A percentile compares a stretch with the other conserved stretches of the same genome.
phyloP scores from a whole-genome alignment of 2,888 invertebrate species.

The Megastigmus dorsalis region DNA sequence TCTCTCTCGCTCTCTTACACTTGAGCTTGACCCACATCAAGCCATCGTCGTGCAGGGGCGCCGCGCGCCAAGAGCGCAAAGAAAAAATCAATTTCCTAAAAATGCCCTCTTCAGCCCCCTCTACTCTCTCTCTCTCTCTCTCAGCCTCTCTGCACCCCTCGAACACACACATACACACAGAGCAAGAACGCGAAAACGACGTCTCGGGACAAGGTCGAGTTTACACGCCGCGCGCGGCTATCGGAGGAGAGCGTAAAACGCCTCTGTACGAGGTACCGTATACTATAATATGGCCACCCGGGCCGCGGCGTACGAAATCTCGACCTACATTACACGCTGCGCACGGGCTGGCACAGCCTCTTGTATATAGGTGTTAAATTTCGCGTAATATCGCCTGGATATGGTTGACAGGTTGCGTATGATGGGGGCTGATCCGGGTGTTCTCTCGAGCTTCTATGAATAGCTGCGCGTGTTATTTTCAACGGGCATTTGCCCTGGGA shows the following conservation, averaged over 20 bases:
- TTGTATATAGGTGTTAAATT: too few species aligned
- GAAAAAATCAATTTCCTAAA: slow-evolving; percentile 55
- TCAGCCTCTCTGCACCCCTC: not conserved
- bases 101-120: slow-evolving; percentile 33
- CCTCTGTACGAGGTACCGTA: too few species aligned
- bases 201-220: slow-evolving; percentile 51
- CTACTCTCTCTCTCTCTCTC: not conserved
- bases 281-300: not conserved
- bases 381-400: too few species aligned
- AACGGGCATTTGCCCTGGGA: too few species aligned
- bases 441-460: too few species aligned
- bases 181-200: slow-evolving; percentile 23
- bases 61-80: not conserved
- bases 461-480: too few species aligned
- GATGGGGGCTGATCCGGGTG: too few species aligned
- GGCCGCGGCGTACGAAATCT: slow-evolving; percentile 20
- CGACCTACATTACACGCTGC: too few species aligned
- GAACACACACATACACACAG: too few species aligned
- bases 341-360: too few species aligned
- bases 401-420: too few species aligned
- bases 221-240: slow-evolving; percentile 32
- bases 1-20: slow-evolving; percentile 41
- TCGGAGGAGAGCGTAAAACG: not conserved
- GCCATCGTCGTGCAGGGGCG: not conserved
- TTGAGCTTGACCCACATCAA: slow-evolving; percentile 55